Conservation (phyloP, 1,140 invertebrate genomes). For the Ceratosolen solmsi region DNA sequence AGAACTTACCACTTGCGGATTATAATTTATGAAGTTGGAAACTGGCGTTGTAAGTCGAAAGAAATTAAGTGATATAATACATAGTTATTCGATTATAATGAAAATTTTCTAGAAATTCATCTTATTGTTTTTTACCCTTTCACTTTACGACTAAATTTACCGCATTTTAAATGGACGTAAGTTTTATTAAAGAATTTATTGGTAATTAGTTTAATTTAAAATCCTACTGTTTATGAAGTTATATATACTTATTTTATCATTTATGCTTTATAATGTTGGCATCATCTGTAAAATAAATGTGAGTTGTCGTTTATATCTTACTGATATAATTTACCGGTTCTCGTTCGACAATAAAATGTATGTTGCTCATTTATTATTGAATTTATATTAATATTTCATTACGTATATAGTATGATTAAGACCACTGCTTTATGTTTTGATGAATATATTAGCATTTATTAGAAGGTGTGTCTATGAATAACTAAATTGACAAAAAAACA, state of each 20-base stretch:
- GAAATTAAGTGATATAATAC: conserved; percentile 5
- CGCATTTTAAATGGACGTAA: conserved; percentile 25
- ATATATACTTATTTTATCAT: not conserved
- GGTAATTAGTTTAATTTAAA: conserved; percentile 36
- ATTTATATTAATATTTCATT: no score
- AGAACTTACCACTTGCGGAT: not conserved
- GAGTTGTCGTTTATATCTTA: not conserved
- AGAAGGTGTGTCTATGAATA: no score
- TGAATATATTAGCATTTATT: no score
- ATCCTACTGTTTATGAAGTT: conserved; percentile 21
- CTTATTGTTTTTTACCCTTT: not conserved
- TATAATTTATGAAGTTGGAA: conserved; percentile 37
- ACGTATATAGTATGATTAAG: no score
- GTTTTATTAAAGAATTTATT: conserved; percentile 45
- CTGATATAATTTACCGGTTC: not conserved
- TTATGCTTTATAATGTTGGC: not conserved
- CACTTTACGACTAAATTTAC: not conserved
- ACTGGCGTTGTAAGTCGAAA: not conserved
- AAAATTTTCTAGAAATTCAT: conserved; percentile 4
- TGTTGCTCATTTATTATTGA: no score
- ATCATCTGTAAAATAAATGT: not conserved
- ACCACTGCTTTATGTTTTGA: no score
- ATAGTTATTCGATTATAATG: no score
- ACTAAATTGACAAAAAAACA: no score
- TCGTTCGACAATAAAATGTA: no score